Conservation (phyloP, 2,888 invertebrate genomes). For the Idaea straminata region DNA sequence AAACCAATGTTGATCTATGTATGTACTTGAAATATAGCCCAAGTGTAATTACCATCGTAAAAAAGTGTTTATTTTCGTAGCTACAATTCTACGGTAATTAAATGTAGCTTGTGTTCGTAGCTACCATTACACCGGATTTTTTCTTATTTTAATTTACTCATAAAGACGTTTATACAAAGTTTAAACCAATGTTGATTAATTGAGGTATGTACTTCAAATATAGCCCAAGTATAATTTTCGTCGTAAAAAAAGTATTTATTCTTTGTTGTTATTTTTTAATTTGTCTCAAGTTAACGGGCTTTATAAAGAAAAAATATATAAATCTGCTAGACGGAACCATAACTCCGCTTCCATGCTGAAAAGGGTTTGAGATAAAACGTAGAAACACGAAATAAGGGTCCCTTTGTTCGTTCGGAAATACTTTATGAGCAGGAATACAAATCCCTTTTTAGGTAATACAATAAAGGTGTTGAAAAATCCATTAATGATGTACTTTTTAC, state of each 20-base stretch:
- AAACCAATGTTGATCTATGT: not conserved
- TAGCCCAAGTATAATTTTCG: not conserved
- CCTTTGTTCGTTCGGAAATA: constrained; percentile 45
- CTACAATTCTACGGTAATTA: too few relatives aligned
- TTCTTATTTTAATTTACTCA: too few relatives aligned
- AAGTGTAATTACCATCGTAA: constrained; percentile 11
- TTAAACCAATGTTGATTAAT: not conserved
- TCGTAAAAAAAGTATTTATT: constrained; percentile 29
- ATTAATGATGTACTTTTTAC: constrained; percentile 12
- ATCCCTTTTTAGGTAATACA: constrained; percentile 16
- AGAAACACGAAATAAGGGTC: constrained; percentile 33
- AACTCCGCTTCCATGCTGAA: constrained; percentile 39
- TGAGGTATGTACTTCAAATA: not conserved
- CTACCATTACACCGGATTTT: too few relatives aligned
- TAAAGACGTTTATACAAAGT: not conserved
- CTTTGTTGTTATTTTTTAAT: constrained; percentile 44
- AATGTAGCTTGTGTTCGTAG: too few relatives aligned
- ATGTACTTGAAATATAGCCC: not conserved
- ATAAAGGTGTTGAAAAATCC: constrained; percentile 1
- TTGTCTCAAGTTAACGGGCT: constrained; percentile 32
- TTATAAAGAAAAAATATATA: constrained; percentile 38
- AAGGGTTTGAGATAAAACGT: constrained; percentile 39
- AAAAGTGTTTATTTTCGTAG: constrained; percentile 26
- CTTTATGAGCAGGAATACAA: constrained; percentile 33
- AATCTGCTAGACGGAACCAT: constrained; percentile 44